Percentiles rank a stretch among this genome's conserved stretches.
These are phyloP conservation scores for Danaus plexippus DNA, from an alignment of 1,140 invertebrate genomes.

Conservation along the genomic window DNA sequence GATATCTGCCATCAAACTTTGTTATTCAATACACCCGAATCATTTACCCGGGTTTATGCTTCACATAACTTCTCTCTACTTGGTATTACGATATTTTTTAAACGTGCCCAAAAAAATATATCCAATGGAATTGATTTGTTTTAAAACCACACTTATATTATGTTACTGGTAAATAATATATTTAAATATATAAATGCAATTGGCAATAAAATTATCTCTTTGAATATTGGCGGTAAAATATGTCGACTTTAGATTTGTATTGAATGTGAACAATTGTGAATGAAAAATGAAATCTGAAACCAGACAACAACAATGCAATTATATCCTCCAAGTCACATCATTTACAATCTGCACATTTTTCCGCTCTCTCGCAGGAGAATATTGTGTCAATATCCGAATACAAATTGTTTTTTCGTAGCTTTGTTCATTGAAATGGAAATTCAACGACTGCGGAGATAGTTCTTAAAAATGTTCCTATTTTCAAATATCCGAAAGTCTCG, in stretches of 20 bases:
- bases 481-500: no score
- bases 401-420: constrained; percentile 34
- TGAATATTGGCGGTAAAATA: neutral
- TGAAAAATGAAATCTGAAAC: neutral
- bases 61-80: constrained; percentile 9
- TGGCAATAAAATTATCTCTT: constrained; percentile 1
- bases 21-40: constrained; percentile 16
- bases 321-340: constrained; percentile 8
- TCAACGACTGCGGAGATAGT: constrained; percentile 10
- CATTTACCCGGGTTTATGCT: constrained; percentile 10
- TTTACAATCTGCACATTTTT: neutral
- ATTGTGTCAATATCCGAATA: constrained; percentile 45
- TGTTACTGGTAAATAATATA: neutral
- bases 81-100: no score
- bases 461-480: constrained; percentile 4
- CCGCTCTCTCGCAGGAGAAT: constrained; percentile 36
- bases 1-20: constrained; percentile 2
- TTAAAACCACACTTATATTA: neutral
- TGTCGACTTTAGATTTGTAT: neutral
- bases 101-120: neutral
- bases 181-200: neutral
- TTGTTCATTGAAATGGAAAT: constrained; percentile 37
- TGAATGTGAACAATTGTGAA: neutral
- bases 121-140: neutral
- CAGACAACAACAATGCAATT: neutral